These are phyloP conservation scores for Novumbra hubbsi DNA, from an alignment of 2,797 vertebrate species.

Conservation along the genomic window DNA sequence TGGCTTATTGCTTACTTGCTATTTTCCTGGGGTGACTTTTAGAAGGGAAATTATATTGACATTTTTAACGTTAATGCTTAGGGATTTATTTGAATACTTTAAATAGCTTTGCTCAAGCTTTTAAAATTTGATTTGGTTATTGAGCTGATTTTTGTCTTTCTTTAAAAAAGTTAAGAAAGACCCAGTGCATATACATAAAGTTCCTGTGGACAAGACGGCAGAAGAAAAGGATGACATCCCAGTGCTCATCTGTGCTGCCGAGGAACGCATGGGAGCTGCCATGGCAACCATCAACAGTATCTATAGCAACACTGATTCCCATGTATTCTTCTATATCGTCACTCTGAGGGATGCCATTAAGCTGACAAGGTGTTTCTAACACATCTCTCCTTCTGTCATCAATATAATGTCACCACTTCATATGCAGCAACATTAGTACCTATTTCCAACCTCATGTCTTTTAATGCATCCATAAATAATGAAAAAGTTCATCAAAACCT, in stretches of 20 bases:
- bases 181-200: neutral
- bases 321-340: conserved; percentile 89
- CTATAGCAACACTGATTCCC: conserved; percentile 84
- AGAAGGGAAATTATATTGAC: neutral
- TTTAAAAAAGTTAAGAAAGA: conserved; percentile 46
- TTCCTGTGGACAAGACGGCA: neutral
- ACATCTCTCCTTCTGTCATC: neutral
- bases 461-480: neutral
- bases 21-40: neutral
- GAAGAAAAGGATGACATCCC: conserved; percentile 77
- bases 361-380: conserved; percentile 73
- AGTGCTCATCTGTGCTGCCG: conserved; percentile 86
- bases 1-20: no score
- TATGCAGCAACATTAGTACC: neutral
- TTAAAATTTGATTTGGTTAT: neutral
- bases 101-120: neutral
- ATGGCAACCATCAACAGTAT: conserved; percentile 93
- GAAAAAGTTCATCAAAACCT: no score
- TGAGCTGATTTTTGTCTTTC: neutral
- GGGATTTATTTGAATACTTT: neutral
- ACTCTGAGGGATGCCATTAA: conserved; percentile 83
- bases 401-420: neutral
- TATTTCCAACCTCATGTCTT: neutral
- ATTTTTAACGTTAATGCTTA: neutral
- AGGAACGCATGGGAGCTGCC: conserved; percentile 84